These are phyloP conservation scores for Pao palembangensis DNA, from an alignment of 2,113 vertebrate genomes.

Conservation along the genomic window DNA sequence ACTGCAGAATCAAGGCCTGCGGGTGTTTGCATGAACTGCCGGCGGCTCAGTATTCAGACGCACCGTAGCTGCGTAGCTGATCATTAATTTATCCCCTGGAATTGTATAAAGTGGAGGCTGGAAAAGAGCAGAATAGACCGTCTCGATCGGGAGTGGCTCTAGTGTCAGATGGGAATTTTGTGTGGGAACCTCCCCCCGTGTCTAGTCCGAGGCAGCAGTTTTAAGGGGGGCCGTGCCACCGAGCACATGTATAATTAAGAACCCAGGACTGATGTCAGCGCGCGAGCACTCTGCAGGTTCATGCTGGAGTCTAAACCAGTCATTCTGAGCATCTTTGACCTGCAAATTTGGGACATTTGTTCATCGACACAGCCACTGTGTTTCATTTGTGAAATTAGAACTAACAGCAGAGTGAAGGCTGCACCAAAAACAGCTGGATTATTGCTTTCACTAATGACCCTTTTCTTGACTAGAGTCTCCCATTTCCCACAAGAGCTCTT, in stretches of 20 bases:
- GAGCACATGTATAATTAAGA: slow-evolving; percentile 66
- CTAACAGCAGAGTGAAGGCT: neutral
- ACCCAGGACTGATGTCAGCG: slow-evolving; percentile 51
- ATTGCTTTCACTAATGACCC: slow-evolving; percentile 32
- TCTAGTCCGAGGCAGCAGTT: slow-evolving; percentile 40
- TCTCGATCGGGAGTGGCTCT: slow-evolving; percentile 15
- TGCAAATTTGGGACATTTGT: too few species aligned
- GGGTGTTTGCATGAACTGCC: slow-evolving; percentile 7
- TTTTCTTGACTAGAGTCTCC: slow-evolving; percentile 33
- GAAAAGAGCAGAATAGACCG: slow-evolving; percentile 45
- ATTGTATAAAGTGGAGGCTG: slow-evolving; percentile 11
- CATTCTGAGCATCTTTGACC: too few species aligned
- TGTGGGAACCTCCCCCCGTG: slow-evolving; percentile 20
- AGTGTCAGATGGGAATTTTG: slow-evolving; percentile 21
- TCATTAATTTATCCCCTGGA: slow-evolving; percentile 40
- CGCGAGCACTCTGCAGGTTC: slow-evolving; percentile 15
- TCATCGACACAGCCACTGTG: neutral
- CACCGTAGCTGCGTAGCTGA: slow-evolving; percentile 19
- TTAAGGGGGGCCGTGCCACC: slow-evolving; percentile 50
- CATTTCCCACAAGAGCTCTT: slow-evolving; percentile 40
- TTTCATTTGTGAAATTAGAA: neutral
- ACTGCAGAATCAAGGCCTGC: slow-evolving; percentile 8
- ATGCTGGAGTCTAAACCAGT: neutral
- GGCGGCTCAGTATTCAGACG: slow-evolving; percentile 48
- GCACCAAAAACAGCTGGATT: slow-evolving; percentile 12